Base-by-base conservation (phyloP, 2,113 vertebrate species). In the Alaudala cheleensis region DNA sequence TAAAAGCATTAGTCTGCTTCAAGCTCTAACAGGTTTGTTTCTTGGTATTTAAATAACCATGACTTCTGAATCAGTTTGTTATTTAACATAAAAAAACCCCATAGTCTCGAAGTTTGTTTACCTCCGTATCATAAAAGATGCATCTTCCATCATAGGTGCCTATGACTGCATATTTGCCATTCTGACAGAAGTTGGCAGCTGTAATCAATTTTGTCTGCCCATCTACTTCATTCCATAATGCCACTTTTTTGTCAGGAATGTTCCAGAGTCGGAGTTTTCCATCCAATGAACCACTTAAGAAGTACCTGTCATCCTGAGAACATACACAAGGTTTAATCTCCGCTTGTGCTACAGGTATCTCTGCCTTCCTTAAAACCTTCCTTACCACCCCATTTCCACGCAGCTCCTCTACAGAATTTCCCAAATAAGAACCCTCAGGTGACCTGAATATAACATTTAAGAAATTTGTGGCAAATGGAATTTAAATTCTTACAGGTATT, bases 121-220 rank as follows among this genome's bases (percentile, higher is more conserved):
- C 99, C 99, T 99, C 99, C 4, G 99, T 99, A 96, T 99, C 99
- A 73, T 99, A 99, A 97, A 99, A 99, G 96, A 99, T 99, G 97
- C 99, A 99, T 57, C 99, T 98, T 34, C 99, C 99, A 50, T 99
- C 99, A 0, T 99, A 99, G 14, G 99, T 99, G 70, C 99, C 99
- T 51, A 99, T 99, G 67, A 99, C 99, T 0, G 99, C 99, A 0
- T 99, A 99, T 97, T 99, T 99, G 86, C 99, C 99, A 45, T 99
- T 99, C 96, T 99, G 99, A 97, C 99, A 99, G 98, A 99, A 99
- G 97, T 99, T 99, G 42, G 99, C 99, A 40, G 99, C 99, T n/a
- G 99, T 99, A 92, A 99, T 99, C 94, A 99, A 97, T 70, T 99
- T 99, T 8, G 99, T 99, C 94, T 99, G 99, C 33, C 99, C 99